Evolutionary conservation across 2,888 invertebrate genomes (phyloP), one percentile per base, ranked within the genome.

Genomic region (Gasteruption jaculator): DNA sequence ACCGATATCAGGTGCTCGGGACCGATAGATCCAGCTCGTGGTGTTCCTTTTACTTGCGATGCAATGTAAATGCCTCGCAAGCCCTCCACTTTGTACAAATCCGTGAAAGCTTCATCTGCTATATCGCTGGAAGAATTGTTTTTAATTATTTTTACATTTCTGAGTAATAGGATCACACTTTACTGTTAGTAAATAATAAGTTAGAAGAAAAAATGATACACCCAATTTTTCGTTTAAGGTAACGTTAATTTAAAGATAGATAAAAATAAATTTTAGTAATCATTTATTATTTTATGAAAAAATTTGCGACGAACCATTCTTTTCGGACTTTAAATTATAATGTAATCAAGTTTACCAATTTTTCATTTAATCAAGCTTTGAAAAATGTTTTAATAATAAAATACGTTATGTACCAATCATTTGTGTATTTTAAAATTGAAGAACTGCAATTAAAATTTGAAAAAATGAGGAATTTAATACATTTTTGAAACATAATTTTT

Each of bases 31-130:
- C 56, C 56, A 3, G 60, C 55, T 4, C 75, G 68, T 3, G 76
- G 74, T 2, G 72, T 68, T 0, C 76, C 73, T 57, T 78, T 79
- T 2, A 91, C 79, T 62, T 84, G 83, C 0, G 91, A 91, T 1
- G 90, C 92, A 48, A 94, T 90, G 73, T 91, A 93, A 53, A 93
- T 86, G 1, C 93, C 93, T 30, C 83, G 77, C 34, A 93, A 72
- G 1, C 92, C 92, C 66, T 88, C 85, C 0, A 94, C 88, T 60
- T 85, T 86, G 69, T 92, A 90, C 1, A 93, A 72, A 64, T 93
- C 93, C 2, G 88, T 86, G 73, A 93, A 92, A 0, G 87, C 76
- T 50, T 89, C 86, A 49, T 87, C 85, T 0, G 84, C 79, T 5
- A 86, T 80, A 49, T 85, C 85, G 58, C 90, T 90, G 65, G 5